Evolutionary conservation across 2,113 vertebrate species (phyloP).

Genomic region (Pterophyllum scalare): DNA sequence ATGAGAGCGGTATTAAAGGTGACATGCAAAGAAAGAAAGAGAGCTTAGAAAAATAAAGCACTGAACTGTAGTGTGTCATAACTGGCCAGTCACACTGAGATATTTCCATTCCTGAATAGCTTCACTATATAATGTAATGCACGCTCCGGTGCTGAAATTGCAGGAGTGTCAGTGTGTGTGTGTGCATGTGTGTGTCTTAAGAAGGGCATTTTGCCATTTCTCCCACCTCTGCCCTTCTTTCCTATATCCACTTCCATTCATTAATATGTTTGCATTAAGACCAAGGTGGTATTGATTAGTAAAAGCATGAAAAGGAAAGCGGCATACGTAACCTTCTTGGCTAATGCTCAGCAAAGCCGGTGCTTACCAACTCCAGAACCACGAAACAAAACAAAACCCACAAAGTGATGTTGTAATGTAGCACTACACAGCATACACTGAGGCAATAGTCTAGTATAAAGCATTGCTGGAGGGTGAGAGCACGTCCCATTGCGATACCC

Average conservation of each 20-base stretch:
- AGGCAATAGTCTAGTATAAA: slow-evolving; percentile 57
- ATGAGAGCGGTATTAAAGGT: slow-evolving; percentile 53
- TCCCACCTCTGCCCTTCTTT: neutral
- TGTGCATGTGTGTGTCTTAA: slow-evolving; percentile 15
- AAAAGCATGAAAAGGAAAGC: slow-evolving; percentile 8
- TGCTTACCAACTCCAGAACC: neutral
- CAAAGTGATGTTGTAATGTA: slow-evolving; percentile 28
- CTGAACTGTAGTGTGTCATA: slow-evolving; percentile 45
- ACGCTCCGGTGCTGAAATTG: slow-evolving; percentile 26
- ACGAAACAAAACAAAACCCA: slow-evolving; percentile 30
- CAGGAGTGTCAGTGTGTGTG: slow-evolving; percentile 23
- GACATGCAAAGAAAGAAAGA: slow-evolving; percentile 46
- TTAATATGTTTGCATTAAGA: slow-evolving; percentile 32
- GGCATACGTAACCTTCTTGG: neutral
- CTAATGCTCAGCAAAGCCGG: neutral
- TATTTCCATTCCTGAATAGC: slow-evolving; percentile 53
- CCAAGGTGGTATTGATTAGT: slow-evolving; percentile 29
- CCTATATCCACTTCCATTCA: slow-evolving; percentile 31
- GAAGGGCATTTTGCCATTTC: neutral
- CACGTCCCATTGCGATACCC: slow-evolving; percentile 64
- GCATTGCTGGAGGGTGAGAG: slow-evolving; percentile 59
- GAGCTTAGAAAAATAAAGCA: slow-evolving; percentile 45
- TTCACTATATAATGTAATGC: slow-evolving; percentile 49
- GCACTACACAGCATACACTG: slow-evolving; percentile 45
- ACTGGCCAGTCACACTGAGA: slow-evolving; percentile 20